Evolutionary conservation across 2,797 vertebrate species (phyloP), one percentile per base, ranked within the genome.

Genomic region (Balearica regulorum): DNA sequence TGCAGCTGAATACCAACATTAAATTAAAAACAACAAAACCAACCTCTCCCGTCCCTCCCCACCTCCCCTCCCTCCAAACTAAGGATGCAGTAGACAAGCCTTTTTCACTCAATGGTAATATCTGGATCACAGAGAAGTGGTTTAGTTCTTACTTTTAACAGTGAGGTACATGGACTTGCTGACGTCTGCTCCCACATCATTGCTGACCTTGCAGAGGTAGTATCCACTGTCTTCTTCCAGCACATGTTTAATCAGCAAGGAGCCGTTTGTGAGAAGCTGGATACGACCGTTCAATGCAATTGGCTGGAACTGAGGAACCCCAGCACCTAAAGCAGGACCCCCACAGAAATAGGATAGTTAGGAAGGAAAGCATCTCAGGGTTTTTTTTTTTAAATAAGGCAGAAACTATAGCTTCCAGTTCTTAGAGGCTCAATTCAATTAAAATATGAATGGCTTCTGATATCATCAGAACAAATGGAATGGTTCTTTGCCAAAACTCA

Each of bases 121-220:
- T 22, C 86, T 92, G 96, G 96, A 94, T 76, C 95, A 97, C 95
- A 97, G 97, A 88, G 80, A 98, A 98, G 95, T 44, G 25, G 72
- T 96, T 89, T 91, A 90, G 78, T 97, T 98, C 99, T 99, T 99
- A 99, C 99, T 99, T 99, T 99, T 99, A 97, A 99, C 99, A 84
- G 99, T 99, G 98, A 99, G 99, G 98, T 99, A 99, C 99, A 99
- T 99, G 99, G 99, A 99, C 98, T 99, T 99, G 99, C 99, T 99
- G 99, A 99, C 99, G 97, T 99, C 99, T 72, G 99, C 99, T 98
- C 99, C 99, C 98, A 99, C 99, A 97, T 99, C 99, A 97, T 99
- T 99, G 99, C 99, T 99, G 99, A 99, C 99, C 98, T 99, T 99
- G 98, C 99, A 99, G 97, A 99, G 99, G 98, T 99, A 99, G 98